These are phyloP conservation scores for Euspilapteryx auroguttella DNA, from an alignment of 2,888 invertebrate genomes.

Conservation along the genomic window DNA sequence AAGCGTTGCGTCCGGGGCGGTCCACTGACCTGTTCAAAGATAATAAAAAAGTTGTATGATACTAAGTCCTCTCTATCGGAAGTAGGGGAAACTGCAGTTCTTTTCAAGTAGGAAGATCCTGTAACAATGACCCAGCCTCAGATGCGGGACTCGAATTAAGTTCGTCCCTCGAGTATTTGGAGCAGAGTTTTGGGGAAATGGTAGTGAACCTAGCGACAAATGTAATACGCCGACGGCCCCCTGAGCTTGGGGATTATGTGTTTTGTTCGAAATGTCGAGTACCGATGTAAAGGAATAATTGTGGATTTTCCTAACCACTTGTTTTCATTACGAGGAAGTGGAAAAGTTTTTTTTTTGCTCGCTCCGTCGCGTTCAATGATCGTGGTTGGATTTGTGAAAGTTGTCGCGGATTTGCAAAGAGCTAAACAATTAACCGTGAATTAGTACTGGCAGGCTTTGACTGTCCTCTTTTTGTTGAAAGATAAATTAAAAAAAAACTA, in stretches of 20 bases:
- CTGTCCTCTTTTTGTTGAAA: too few relatives aligned
- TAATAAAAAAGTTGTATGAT: constrained; percentile 57
- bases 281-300: constrained; percentile 51
- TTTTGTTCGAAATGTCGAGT: constrained; percentile 45
- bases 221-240: constrained; percentile 8
- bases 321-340: constrained; percentile 26
- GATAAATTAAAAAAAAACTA: too few relatives aligned
- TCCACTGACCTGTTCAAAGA: constrained; percentile 38
- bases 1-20: constrained; percentile 10
- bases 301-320: constrained; percentile 42
- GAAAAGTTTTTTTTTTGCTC: constrained; percentile 5
- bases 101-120: constrained; percentile 20
- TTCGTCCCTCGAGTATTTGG: constrained; percentile 20
- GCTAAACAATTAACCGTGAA: constrained; percentile 2
- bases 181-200: constrained; percentile 15
- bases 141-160: constrained; percentile 15
- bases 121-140: constrained; percentile 31
- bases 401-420: too few relatives aligned
- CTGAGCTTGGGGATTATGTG: constrained; percentile 31
- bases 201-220: constrained; percentile 9
- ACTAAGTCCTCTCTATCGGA: constrained; percentile 48
- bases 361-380: too few relatives aligned
- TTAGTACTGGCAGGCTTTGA: too few relatives aligned
- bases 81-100: constrained; percentile 47
- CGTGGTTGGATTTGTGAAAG: too few relatives aligned